Base-by-base conservation (phyloP, 2,113 vertebrate species). In the Elgaria multicarinata region DNA sequence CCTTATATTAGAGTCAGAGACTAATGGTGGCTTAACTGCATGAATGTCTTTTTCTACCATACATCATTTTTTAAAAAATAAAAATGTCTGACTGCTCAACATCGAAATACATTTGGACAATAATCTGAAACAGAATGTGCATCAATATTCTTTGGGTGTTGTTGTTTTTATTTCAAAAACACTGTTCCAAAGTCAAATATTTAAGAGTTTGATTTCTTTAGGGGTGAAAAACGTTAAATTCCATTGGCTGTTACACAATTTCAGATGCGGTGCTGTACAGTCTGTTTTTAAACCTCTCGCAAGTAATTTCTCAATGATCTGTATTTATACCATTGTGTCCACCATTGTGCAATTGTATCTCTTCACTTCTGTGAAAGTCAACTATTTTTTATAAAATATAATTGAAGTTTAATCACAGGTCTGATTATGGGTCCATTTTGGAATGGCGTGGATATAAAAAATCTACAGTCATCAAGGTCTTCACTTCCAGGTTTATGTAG, bases 311-410 rank as follows among this genome's bases (percentile, higher is more conserved):
- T 93, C 76, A 8, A 94, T 94, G 84, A 93, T 96, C 93, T 95
- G 96, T 97, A 95, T 97, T 98, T 98, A 96, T 97, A 97, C 88
- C 96, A 97, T 95, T 97, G 96, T 97, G 97, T 96, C 95, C 96
- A 96, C 96, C 95, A 97, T 97, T 96, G 97, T 98, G 96, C 95
- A 96, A 97, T 95, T 97, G 95, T 97, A 96, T 96, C 95, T 97
- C 95, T 97, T 97, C 97, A 97, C 96, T 96, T 97, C 96, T 96
- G 97, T 97, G 97, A 97, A 96, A 98, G 96, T 96, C 96, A 97
- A 95, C 97, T 97, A 96, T 98, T 98, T 98, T 98, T 98, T 98
- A 98, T 98, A 98, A 98, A 98, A 97, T 90, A 93, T 81, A 95
- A 67, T 93, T 72, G 95, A 97, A 94, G 91, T 93, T 95, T 95